A percentile compares a stretch with the other conserved stretches of the same genome.
phyloP scores from a whole-genome alignment of 2,888 invertebrate genomes.

The Sesia bembeciformis region DNA sequence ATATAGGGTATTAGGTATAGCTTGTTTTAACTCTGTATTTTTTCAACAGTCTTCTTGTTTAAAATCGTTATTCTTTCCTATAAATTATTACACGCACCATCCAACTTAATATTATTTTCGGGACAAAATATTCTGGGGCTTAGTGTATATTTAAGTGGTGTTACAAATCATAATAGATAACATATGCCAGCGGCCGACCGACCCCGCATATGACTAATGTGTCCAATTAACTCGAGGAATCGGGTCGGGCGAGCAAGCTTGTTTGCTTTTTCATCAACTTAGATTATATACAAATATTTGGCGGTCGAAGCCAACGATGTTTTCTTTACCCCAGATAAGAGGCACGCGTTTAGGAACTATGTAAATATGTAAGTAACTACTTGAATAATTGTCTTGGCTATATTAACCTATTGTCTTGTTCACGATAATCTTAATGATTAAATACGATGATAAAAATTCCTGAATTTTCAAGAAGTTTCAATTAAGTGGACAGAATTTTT shows the following conservation, averaged over 20 bases:
- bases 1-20: too few species aligned
- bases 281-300: slow-evolving; percentile 41
- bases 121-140: background rate
- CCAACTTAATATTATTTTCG: too few species aligned
- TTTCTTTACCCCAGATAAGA: slow-evolving; percentile 4
- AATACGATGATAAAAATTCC: too few species aligned
- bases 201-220: slow-evolving; percentile 49
- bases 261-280: slow-evolving; percentile 53
- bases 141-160: slow-evolving; percentile 41
- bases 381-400: too few species aligned
- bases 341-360: background rate
- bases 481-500: too few species aligned
- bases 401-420: too few species aligned
- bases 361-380: background rate
- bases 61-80: too few species aligned
- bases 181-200: slow-evolving; percentile 25
- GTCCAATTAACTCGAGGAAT: slow-evolving; percentile 53
- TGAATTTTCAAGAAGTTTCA: too few species aligned
- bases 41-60: too few species aligned
- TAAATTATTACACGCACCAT: too few species aligned
- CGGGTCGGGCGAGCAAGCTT: slow-evolving; percentile 28
- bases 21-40: too few species aligned
- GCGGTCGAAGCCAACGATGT: slow-evolving; percentile 16
- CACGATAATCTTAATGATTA: too few species aligned
- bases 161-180: slow-evolving; percentile 63